phyloP scores from a whole-genome alignment of 2,797 vertebrate genomes.

The Acomys russatus region DNA sequence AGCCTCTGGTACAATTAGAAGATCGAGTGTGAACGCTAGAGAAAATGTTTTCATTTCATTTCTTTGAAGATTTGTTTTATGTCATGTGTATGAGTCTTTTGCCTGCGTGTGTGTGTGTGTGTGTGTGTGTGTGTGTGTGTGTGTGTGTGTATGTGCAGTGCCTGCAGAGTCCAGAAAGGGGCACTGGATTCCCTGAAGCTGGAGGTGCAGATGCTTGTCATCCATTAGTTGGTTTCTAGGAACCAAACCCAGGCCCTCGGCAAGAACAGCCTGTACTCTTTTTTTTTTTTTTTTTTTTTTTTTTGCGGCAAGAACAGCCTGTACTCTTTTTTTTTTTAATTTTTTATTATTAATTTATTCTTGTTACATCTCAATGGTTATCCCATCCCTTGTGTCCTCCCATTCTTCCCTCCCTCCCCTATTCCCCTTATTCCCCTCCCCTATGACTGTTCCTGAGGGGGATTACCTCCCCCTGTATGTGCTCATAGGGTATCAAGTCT shows the following conservation, averaged over 20 bases:
- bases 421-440: no score
- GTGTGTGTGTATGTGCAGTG: neutral
- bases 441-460: no score
- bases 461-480: no score
- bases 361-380: no score
- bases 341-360: no score
- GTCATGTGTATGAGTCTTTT: neutral
- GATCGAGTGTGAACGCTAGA: neutral
- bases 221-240: neutral
- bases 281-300: no score
- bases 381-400: no score
- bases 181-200: neutral
- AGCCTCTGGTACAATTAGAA: neutral
- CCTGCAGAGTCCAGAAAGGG: neutral
- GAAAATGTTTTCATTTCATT: slow-evolving; percentile 43
- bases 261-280: neutral
- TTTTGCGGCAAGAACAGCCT: no score
- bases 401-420: no score
- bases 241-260: neutral
- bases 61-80: neutral
- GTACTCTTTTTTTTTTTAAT: no score
- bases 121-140: no score
- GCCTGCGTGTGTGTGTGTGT: neutral
- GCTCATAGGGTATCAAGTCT: no score
- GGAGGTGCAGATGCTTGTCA: neutral